Evolutionary conservation across 2,113 vertebrate species (phyloP).

Genomic region (Patagioenas fasciata): DNA sequence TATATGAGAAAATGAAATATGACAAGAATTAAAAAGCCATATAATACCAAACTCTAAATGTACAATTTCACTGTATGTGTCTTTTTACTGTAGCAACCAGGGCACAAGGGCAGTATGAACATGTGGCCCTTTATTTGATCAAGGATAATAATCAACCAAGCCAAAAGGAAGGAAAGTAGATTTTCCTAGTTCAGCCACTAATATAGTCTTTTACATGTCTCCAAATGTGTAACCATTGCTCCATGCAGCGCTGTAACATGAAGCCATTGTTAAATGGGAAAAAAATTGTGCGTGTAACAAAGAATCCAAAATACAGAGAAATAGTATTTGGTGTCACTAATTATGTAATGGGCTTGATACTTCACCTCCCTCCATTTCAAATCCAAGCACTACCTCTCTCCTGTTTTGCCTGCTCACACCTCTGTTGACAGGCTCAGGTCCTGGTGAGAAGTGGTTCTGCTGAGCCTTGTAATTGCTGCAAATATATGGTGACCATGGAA

Average conservation of each 20-base stretch:
- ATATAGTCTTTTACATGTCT: slow-evolving; percentile 68
- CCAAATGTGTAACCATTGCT: slow-evolving; percentile 61
- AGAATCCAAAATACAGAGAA: neutral
- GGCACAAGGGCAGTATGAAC: slow-evolving; percentile 78
- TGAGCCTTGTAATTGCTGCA: neutral
- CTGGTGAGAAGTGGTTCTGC: neutral
- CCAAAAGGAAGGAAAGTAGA: slow-evolving; percentile 70
- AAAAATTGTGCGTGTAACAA: neutral
- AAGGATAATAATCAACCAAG: slow-evolving; percentile 85
- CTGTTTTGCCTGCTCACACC: neutral
- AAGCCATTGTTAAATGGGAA: slow-evolving; percentile 20
- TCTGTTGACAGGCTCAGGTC: neutral
- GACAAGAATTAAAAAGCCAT: neutral
- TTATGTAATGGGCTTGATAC: neutral
- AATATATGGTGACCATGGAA: neutral
- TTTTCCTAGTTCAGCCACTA: slow-evolving; percentile 72
- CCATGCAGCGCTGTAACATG: neutral
- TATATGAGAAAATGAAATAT: neutral
- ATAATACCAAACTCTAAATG: slow-evolving; percentile 43
- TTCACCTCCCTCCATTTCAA: neutral
- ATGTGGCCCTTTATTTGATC: slow-evolving; percentile 85
- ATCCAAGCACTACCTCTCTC: neutral
- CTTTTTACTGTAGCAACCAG: slow-evolving; percentile 74
- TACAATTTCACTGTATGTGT: slow-evolving; percentile 53
- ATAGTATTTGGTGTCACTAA: neutral